phyloP scores from a whole-genome alignment of 35 echinoderm and acorn worm genomes.

The Ptychodera flava region DNA sequence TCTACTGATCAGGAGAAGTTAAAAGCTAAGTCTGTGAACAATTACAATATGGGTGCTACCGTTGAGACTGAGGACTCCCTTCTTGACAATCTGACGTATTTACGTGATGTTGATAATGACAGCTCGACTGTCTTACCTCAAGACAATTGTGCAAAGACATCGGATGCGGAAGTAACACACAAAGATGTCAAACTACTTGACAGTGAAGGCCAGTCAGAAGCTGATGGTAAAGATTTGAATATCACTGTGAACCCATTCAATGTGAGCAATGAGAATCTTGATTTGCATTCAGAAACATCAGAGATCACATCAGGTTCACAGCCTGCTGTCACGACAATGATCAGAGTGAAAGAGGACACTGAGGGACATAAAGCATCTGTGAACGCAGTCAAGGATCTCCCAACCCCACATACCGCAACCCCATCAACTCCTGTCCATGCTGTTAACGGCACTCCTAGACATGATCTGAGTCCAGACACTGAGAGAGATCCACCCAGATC shows the following conservation, averaged over 20 bases:
- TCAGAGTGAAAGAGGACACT: not conserved
- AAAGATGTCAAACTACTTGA: not conserved
- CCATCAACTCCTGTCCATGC: not conserved
- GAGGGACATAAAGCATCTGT: not conserved
- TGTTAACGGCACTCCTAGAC: not conserved
- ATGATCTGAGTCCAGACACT: not conserved
- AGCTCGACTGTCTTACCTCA: not conserved
- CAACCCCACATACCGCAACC: not conserved
- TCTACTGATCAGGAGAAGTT: not conserved
- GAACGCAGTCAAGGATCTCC: not conserved
- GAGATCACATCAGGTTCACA: not conserved
- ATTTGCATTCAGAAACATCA: no score
- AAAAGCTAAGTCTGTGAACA: not conserved
- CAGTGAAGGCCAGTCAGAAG: not conserved
- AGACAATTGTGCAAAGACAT: not conserved
- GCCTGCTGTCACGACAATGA: not conserved
- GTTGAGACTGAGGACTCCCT: no score
- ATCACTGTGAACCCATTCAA: not conserved
- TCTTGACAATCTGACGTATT: not conserved
- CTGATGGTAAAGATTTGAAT: not conserved
- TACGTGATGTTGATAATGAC: not conserved
- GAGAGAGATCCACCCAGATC: not conserved
- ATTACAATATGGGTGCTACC: no score
- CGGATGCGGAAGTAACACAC: not conserved
- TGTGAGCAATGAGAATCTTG: not conserved